Evolutionary conservation across 2,888 invertebrate species (phyloP), one percentile per base, ranked within the genome.

Genomic region (Aspidapion aeneum): DNA sequence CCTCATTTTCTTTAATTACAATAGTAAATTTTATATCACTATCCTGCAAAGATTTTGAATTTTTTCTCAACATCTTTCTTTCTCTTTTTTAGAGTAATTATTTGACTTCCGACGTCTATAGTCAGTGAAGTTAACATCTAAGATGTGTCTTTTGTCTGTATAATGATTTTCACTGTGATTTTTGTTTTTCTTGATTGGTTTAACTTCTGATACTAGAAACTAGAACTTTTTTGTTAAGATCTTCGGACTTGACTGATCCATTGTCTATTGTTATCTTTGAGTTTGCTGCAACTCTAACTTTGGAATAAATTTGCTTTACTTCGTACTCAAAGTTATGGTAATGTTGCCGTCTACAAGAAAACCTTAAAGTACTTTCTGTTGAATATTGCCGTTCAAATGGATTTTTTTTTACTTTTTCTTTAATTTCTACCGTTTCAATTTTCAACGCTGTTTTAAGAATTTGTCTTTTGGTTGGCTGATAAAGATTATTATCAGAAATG

Each of bases 351-450:
- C 75, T 68, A 69, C 74, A 65, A 18, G 77, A 73, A 71, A 78
- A 74, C 69, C 78, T 75, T 54, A 74, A 17, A 72, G 78, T 60
- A 74, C 76, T 66, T 74, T 82, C 69, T 72, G 75, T 64, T 72
- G 78, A 72, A 80, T 82, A 75, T 78, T 82, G 70, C 77, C 78
- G 69, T 79, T 79, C 70, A 77, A 77, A 73, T 81, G 82, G 72
- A 78, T 85, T 68, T 81, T 79, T 74, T 82, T 85, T 71, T 0
- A 88, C 85, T 21, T 80, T 78, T 21, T 88, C 88, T 66, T 84
- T 82, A 35, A 85, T 79, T 55, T 81, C 81, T 19, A 89, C 83
- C 74, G 87, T 88, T 89, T 71, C 60, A 55, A 55, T 18, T n/a
- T n/a, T n/a, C n/a, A n/a, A n/a, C n/a, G n/a, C n/a, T n/a, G n/a